Evolutionary conservation across 2,797 vertebrate species (phyloP).

Genomic region (Centroberyx gerrardi): DNA sequence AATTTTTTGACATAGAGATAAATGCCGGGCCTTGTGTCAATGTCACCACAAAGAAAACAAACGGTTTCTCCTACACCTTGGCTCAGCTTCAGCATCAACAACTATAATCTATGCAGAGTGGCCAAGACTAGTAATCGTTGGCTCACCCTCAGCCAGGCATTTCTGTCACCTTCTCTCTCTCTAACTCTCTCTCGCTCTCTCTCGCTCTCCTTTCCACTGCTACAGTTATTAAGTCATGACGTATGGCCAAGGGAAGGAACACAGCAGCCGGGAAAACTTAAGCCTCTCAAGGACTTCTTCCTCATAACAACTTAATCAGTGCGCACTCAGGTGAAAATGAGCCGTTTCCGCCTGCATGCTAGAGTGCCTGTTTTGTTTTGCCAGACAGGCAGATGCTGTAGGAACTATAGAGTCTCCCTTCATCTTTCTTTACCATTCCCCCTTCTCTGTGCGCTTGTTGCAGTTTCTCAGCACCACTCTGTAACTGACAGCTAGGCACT

Average conservation of each 20-base stretch:
- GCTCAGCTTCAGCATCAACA: slow-evolving; percentile 50
- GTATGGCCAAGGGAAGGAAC: slow-evolving; percentile 69
- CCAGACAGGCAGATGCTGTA: slow-evolving; percentile 51
- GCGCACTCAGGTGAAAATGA: slow-evolving; percentile 59
- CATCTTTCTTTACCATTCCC: slow-evolving; percentile 21
- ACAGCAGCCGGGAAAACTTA: slow-evolving; percentile 53
- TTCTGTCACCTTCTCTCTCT: slow-evolving; percentile 38
- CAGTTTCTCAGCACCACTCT: slow-evolving; percentile 23
- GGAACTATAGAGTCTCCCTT: slow-evolving; percentile 30
- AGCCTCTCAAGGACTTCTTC: slow-evolving; percentile 67
- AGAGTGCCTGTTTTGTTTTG: slow-evolving; percentile 58
- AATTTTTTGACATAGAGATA: slow-evolving; percentile 44
- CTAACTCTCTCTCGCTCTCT: slow-evolving; percentile 13
- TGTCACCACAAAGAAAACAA: slow-evolving; percentile 29
- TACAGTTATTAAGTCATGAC: slow-evolving; percentile 71
- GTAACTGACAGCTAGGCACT: slow-evolving; percentile 33
- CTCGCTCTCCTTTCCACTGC: slow-evolving; percentile 14
- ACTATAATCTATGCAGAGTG: slow-evolving; percentile 58
- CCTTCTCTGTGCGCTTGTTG: slow-evolving; percentile 22
- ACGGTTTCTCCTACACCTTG: slow-evolving; percentile 34
- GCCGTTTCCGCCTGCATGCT: slow-evolving; percentile 36
- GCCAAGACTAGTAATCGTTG: slow-evolving; percentile 60
- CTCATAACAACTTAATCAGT: slow-evolving; percentile 76
- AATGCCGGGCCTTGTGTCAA: slow-evolving; percentile 53
- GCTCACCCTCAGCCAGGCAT: slow-evolving; percentile 51